Evolutionary conservation across 92 coral and sea anemone genomes (phyloP).

Genomic region (Zoanthus sansibaricus): DNA sequence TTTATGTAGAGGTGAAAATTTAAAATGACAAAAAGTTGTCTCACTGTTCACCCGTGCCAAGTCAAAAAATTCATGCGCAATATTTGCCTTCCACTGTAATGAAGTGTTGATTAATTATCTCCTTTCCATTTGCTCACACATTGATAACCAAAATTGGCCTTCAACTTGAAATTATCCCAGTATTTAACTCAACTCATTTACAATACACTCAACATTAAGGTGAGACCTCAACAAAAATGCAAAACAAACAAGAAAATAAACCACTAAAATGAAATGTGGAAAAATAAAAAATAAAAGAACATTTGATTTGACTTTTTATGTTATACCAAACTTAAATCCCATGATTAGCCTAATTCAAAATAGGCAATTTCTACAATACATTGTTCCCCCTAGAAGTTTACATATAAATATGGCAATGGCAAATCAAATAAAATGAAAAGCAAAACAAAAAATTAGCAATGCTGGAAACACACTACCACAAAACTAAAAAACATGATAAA

Average conservation of each 20-base stretch:
- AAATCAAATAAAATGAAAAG: no score
- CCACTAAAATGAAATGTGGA: no score
- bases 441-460: no score
- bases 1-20: constrained; percentile 43
- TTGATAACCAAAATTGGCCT: constrained; percentile 62
- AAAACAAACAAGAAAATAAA: neutral
- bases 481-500: no score
- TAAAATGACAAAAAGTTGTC: constrained; percentile 87
- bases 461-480: no score
- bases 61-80: constrained; percentile 97
- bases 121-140: constrained; percentile 96
- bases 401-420: no score
- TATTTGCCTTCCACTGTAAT: constrained; percentile 95
- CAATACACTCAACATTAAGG: neutral
- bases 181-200: neutral
- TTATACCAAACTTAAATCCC: no score
- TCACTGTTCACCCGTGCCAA: constrained; percentile 92
- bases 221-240: neutral
- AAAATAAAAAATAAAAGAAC: no score
- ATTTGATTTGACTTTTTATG: no score
- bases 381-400: no score
- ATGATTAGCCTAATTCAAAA: no score
- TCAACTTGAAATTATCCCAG: constrained; percentile 29
- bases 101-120: constrained; percentile 83
- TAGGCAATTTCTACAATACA: no score